Base-by-base conservation (phyloP, 2,888 invertebrate genomes). In the Smittia sp. region DNA sequence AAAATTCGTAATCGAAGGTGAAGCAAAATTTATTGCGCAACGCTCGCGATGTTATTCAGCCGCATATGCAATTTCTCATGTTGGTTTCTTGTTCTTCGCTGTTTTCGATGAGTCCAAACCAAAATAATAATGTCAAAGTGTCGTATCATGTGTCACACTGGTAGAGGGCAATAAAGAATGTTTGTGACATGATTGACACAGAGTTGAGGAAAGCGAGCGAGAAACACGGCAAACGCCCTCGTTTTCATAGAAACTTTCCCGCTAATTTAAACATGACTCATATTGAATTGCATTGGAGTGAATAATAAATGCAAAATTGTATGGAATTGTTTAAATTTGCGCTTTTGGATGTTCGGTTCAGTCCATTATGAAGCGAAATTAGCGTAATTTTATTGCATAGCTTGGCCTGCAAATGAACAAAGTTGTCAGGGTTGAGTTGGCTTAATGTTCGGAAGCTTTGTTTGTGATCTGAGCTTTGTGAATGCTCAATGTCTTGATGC, bases 81-180 rank as follows among this genome's bases (percentile, higher is more conserved):
- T 32, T 9, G 32, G 3, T 46, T 46, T 11, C n/a, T 7, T 2
- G 2, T 46, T n/a, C 46, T n/a, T n/a, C 11, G 32, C 9, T 32
- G 32, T 32, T 32, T 32, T 32, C 32, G 32, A 32, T 9, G 32
- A 32, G 32, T 9, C 32, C 9, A 9, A 32, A 32, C 32, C 4
- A 32, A 32, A 46, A 46, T 15, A 46, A 46, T 11, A 46, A 46
- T 46, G 46, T 46, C 15, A 15, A 15, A 46, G 46, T 11, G 11
- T 46, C 46, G 46, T 46, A 46, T 46, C 46, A 46, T 46, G 46
- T 46, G 15, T 46, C 46, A 46, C 46, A n/a, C 15, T 46, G n/a
- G 11, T 2, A 46, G 46, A 46, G 46, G 46, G 11, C n/a, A 46
- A 46, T 15, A 46, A 46, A 46, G 46, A 32, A 32, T 32, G 32